Conservation (phyloP, 2,797 vertebrate genomes). For the Xenops minutus region DNA sequence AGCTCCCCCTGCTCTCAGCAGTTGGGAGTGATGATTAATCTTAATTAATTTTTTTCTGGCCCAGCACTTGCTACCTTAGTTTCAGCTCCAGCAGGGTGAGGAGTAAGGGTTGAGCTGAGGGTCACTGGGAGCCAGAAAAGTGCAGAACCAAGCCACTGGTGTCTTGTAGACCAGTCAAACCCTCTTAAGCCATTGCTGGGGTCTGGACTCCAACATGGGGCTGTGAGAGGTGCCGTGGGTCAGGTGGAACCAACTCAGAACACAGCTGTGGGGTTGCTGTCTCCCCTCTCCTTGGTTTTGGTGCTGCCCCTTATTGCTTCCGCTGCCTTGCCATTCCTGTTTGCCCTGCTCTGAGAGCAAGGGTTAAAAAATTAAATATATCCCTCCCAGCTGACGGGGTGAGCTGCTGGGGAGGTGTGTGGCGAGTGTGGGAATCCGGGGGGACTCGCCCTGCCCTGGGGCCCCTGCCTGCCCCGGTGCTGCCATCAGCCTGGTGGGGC, state of each 20-base stretch:
- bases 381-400: background rate
- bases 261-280: background rate
- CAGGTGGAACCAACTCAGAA: background rate
- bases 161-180: background rate
- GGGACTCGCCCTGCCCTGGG: background rate
- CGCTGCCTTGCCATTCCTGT: background rate
- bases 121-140: background rate
- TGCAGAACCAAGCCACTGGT: fast-evolving
- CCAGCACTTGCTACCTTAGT: background rate
- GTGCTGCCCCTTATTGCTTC: background rate
- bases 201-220: fast-evolving
- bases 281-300: background rate
- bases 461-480: background rate
- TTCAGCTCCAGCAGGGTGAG: background rate
- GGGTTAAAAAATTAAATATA: background rate
- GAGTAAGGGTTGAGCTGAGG: fast-evolving
- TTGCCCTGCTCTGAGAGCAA: background rate
- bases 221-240: fast-evolving
- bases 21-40: background rate
- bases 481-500: background rate
- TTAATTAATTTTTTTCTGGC: background rate
- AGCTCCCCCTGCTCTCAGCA: background rate
- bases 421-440: background rate
- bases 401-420: background rate
- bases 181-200: fast-evolving